These are phyloP conservation scores for Podarcis muralis DNA, from an alignment of 2,113 vertebrate genomes.

Conservation along the genomic window DNA sequence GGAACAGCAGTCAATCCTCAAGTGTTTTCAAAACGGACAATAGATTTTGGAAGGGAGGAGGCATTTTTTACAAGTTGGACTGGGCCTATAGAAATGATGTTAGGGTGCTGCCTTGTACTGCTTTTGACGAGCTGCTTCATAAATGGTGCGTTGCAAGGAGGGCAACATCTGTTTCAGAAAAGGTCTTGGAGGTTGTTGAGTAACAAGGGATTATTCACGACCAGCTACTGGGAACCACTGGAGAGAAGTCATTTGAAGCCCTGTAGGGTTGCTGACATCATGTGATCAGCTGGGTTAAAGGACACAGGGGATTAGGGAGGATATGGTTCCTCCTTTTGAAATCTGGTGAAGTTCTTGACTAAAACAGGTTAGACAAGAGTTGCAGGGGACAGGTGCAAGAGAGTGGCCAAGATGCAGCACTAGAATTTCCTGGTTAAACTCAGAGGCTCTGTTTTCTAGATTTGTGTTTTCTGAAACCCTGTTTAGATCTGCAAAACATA, in stretches of 20 bases:
- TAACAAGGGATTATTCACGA: neutral
- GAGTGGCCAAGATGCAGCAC: neutral
- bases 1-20: neutral
- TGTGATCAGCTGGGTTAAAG: constrained; percentile 13
- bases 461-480: neutral
- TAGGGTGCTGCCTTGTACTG: neutral
- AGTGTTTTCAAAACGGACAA: neutral
- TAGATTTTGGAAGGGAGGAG: neutral
- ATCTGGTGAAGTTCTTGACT: neutral
- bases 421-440: neutral
- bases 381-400: too few relatives aligned
- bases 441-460: neutral
- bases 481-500: neutral
- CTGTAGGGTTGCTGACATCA: neutral
- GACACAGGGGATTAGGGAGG: neutral
- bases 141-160: neutral
- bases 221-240: neutral
- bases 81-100: neutral
- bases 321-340: neutral
- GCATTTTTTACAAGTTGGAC: neutral
- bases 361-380: too few relatives aligned
- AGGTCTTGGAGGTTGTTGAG: neutral
- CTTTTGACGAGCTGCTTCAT: too few relatives aligned
- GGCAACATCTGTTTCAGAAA: neutral
- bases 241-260: neutral